A percentile compares a stretch with the other conserved stretches of the same genome.
These are phyloP conservation scores for Sebastes iracundus DNA, from an alignment of 2,797 vertebrate species.

Conservation along the genomic window DNA sequence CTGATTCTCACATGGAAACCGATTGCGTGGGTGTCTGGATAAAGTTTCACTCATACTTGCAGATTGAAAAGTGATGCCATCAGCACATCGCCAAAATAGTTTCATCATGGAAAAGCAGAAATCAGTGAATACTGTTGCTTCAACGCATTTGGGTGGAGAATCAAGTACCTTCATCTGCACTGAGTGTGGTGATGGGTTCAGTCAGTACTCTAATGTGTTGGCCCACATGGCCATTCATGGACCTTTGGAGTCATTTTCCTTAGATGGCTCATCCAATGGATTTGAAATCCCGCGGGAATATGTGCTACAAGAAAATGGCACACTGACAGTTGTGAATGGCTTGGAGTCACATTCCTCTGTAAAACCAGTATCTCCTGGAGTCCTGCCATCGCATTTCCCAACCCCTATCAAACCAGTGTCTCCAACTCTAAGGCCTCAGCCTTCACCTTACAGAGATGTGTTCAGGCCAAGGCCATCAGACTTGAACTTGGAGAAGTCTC, in stretches of 20 bases:
- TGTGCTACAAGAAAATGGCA: constrained; percentile 87
- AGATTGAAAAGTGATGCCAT: constrained; percentile 67
- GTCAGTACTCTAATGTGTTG: constrained; percentile 80
- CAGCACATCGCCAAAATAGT: constrained; percentile 57
- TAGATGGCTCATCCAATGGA: constrained; percentile 80
- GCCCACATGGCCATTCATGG: constrained; percentile 83
- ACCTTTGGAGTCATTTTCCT: constrained; percentile 80
- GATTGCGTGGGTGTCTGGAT: constrained; percentile 19
- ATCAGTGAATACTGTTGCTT: constrained; percentile 58
- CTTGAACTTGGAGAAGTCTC: constrained; percentile 50
- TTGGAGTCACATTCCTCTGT: constrained; percentile 65
- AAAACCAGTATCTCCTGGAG: constrained; percentile 72
- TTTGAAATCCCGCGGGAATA: constrained; percentile 84
- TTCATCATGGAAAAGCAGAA: constrained; percentile 78
- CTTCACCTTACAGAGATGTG: constrained; percentile 39
- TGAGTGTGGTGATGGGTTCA: constrained; percentile 87
- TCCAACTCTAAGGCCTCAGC: constrained; percentile 36
- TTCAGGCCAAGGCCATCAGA: constrained; percentile 54
- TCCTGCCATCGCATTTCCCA: constrained; percentile 59
- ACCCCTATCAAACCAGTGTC: constrained; percentile 46
- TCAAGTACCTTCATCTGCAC: constrained; percentile 86
- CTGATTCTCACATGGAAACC: constrained; percentile 26
- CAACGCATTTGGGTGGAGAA: constrained; percentile 62
- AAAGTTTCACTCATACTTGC: not conserved
- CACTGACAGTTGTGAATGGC: constrained; percentile 79